phyloP scores from a whole-genome alignment of 2,797 vertebrate species.

The Paramormyrops hopkinsi region DNA sequence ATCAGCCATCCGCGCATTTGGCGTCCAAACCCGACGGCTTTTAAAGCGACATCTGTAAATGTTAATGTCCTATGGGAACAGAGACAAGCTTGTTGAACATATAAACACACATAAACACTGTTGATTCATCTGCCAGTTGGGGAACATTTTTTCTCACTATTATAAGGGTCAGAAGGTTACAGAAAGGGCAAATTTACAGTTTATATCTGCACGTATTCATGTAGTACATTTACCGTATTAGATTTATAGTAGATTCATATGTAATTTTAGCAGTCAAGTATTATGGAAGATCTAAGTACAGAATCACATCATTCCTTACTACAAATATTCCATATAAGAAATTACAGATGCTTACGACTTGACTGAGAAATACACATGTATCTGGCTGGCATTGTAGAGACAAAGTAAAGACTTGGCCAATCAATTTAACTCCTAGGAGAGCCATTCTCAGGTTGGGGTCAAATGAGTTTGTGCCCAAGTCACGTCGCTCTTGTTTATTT shows the following conservation, averaged over 20 bases:
- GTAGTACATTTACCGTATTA: background rate
- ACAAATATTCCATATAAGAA: background rate
- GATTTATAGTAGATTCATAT: background rate
- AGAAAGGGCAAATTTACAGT: background rate
- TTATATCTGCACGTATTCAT: background rate
- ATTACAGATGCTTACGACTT: background rate
- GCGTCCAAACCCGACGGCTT: background rate
- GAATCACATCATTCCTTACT: background rate
- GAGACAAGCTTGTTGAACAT: constrained; percentile 51
- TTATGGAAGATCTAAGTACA: background rate
- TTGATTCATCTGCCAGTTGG: background rate
- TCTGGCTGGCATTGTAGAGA: background rate
- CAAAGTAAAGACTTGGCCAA: background rate
- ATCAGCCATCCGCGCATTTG: background rate
- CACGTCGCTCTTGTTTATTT: background rate
- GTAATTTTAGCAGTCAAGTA: background rate
- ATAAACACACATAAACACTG: constrained; percentile 48
- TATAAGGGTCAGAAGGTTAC: background rate
- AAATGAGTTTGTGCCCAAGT: background rate
- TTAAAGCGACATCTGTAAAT: background rate
- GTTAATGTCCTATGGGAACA: constrained; percentile 32
- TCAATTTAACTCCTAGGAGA: background rate
- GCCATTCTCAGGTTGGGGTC: background rate
- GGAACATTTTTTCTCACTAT: background rate
- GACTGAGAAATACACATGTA: background rate